Evolutionary conservation across 35 echinoderm and acorn worm genomes (phyloP).

Genomic region (Hemicentrotus pulcherrimus): DNA sequence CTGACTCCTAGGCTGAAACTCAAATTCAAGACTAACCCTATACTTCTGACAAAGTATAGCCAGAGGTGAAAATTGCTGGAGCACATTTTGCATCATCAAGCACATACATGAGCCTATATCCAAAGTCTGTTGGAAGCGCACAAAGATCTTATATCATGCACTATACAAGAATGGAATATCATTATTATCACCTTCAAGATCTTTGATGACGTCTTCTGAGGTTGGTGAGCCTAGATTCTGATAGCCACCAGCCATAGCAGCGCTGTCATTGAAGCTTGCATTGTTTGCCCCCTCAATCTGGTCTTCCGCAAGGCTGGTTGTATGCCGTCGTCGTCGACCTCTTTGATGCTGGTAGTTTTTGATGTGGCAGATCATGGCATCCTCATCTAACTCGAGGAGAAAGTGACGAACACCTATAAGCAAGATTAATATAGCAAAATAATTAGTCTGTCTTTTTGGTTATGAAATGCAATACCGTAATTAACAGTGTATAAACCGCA

Average conservation of each 20-base stretch:
- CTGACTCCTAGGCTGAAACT: too few relatives aligned
- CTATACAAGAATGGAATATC: too few relatives aligned
- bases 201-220: constrained; percentile 24
- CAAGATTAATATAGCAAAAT: background rate
- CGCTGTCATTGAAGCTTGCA: constrained; percentile 13
- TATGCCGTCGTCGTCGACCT: background rate
- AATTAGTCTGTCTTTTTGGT: background rate
- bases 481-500: too few relatives aligned
- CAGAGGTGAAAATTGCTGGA: too few relatives aligned
- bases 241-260: background rate
- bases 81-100: too few relatives aligned
- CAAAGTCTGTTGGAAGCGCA: too few relatives aligned
- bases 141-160: too few relatives aligned
- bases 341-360: constrained; percentile 21
- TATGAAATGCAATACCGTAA: background rate
- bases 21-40: too few relatives aligned
- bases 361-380: constrained; percentile 74
- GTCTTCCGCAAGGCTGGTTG: background rate
- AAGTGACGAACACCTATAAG: constrained; percentile 77
- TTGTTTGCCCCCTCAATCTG: background rate
- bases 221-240: background rate
- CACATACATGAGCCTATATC: too few relatives aligned
- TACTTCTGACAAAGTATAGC: too few relatives aligned
- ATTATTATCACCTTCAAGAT: constrained; percentile 20
- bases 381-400: constrained; percentile 80